Conservation (phyloP, 1,140 invertebrate genomes). For the Leucophenga varia region DNA sequence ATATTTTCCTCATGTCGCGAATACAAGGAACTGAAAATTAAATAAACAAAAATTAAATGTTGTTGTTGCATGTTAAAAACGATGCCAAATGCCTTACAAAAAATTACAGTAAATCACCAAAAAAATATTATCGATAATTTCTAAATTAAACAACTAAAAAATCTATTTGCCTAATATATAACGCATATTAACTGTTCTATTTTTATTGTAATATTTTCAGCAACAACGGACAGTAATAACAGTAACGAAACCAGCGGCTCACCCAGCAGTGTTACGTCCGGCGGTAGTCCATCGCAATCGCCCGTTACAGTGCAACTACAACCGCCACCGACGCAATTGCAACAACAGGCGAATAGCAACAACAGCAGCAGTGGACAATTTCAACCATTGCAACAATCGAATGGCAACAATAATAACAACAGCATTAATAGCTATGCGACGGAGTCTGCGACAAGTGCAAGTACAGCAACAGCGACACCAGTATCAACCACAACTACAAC, state of each 20-base stretch:
- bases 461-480: conserved; percentile 37
- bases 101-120: too few species aligned
- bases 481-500: conserved; percentile 60
- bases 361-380: conserved; percentile 28
- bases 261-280: conserved; percentile 78
- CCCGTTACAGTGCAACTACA: conserved; percentile 56
- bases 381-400: conserved; percentile 33
- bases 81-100: too few species aligned
- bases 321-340: conserved; percentile 26
- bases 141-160: too few species aligned
- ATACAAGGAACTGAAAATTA: too few species aligned
- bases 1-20: too few species aligned
- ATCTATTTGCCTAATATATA: too few species aligned
- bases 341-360: conserved; percentile 13
- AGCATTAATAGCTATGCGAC: conserved; percentile 40
- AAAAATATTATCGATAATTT: too few species aligned
- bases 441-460: conserved; percentile 41
- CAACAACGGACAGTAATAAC: conserved; percentile 80
- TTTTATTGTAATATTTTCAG: too few species aligned
- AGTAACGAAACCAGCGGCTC: conserved; percentile 79
- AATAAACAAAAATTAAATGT: too few species aligned
- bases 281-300: conserved; percentile 59
- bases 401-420: conserved; percentile 40
- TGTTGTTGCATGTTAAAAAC: too few species aligned
- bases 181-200: too few species aligned